Base-by-base conservation (phyloP, 2,113 vertebrate species). In the Saimiri boliviensis region DNA sequence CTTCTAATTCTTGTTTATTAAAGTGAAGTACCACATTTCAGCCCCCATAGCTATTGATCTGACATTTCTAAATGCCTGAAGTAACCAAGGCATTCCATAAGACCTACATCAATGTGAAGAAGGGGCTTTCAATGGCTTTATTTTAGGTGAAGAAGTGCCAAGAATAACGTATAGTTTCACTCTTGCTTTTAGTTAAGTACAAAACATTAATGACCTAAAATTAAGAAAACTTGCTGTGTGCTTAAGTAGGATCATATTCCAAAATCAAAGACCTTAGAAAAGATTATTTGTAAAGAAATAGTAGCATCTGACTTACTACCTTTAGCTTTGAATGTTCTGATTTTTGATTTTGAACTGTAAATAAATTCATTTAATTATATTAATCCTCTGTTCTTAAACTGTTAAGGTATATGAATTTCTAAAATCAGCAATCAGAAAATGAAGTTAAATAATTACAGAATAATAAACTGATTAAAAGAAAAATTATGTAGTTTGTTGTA, bases 381-480 rank as follows among this genome's bases (percentile, higher is more conserved):
- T 45, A 92, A 52, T 56, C 27, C 23, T 88, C 47, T 80, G 49
- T 12, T 49, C 17, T 92, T 80, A 25, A 92, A 92, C 19, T 84
- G 5, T 58, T 81, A 95, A 81, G 19, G 54, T 90, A 54, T 23
- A 63, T 89, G 19, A 71, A 92, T 92, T 91, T 60, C 84, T 47
- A 89, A 96, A 81, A 5, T 79, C 12, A 37, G 45, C 35, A 74
- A 60, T 86, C 80, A 92, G 45, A 95, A 96, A 92, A 92, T 81
- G 32, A 85, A 80, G 13, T 20, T 90, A 82, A 79, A 45, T 90
- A 83, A 84, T 58, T 91, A 84, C 80, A 40, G 83, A 86, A 71
- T 35, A 42, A 42, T 63, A 70, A 73, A 79, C 14, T 47, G 32
- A 89, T 86, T 86, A 16, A 82, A 63, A 90, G 74, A 91, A 95